A percentile compares a stretch with the other conserved stretches of the same genome.
Evolutionary conservation across 2,797 vertebrate species (phyloP).

Genomic region (Phyllotis vaccarum): DNA sequence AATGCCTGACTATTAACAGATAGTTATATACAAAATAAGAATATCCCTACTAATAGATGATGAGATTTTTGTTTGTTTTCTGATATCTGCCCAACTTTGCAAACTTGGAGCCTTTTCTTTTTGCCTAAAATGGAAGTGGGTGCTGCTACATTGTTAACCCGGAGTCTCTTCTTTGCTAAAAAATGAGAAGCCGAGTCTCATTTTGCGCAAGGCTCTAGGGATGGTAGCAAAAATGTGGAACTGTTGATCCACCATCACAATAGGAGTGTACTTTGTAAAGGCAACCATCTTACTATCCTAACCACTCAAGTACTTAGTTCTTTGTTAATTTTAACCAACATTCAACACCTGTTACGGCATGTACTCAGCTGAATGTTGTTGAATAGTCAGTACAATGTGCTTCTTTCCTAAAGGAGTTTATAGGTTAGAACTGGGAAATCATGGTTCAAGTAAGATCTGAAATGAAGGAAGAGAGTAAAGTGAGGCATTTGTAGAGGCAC

Average conservation of each 20-base stretch:
- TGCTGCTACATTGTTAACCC: neutral
- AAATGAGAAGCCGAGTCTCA: neutral
- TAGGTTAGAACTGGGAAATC: neutral
- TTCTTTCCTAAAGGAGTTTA: constrained; percentile 27
- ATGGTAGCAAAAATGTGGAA: neutral
- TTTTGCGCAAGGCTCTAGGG: neutral
- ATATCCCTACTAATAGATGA: neutral
- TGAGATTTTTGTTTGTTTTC: neutral
- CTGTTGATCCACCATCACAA: neutral
- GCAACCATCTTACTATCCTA: neutral
- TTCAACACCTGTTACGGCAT: neutral
- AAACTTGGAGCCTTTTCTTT: neutral
- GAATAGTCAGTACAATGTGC: neutral
- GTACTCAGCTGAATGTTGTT: neutral
- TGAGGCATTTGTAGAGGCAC: neutral
- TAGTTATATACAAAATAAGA: constrained; percentile 3
- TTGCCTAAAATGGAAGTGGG: neutral
- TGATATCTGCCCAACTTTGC: neutral
- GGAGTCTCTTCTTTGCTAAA: neutral
- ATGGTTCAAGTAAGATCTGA: constrained; percentile 40
- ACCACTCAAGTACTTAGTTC: constrained; percentile 16
- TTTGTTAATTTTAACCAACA: neutral
- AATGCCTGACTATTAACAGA: neutral
- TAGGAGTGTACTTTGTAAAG: neutral
- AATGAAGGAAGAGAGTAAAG: neutral